Conservation (phyloP, 2,797 vertebrate species). For the Ispidina lecontei region DNA sequence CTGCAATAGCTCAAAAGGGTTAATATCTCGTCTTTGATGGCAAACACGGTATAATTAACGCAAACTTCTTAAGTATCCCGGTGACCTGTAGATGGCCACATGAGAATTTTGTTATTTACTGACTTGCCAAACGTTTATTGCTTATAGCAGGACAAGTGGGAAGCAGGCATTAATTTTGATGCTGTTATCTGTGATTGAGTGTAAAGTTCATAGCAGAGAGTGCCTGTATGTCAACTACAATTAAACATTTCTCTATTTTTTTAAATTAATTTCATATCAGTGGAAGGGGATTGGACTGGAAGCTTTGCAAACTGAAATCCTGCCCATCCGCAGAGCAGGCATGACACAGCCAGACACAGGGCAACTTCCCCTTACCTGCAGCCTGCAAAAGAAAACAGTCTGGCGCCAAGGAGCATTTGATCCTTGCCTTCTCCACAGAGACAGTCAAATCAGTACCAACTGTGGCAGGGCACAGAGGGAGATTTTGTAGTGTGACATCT, state of each 20-base stretch:
- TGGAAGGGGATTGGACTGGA: neutral
- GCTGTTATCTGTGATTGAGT: constrained; percentile 39
- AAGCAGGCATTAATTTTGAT: constrained; percentile 53
- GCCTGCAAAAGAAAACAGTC: constrained; percentile 55
- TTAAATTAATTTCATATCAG: neutral
- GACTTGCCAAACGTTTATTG: constrained; percentile 68
- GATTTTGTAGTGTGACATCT: constrained; percentile 8
- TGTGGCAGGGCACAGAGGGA: neutral
- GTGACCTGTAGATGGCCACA: constrained; percentile 74
- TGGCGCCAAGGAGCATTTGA: constrained; percentile 21
- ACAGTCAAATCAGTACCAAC: constrained; percentile 43
- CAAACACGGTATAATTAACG: constrained; percentile 65
- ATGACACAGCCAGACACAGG: constrained; percentile 5
- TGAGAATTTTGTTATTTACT: constrained; percentile 74
- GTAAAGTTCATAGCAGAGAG: constrained; percentile 31
- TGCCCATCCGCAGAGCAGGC: neutral
- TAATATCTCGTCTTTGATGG: constrained; percentile 66
- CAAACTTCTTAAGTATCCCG: constrained; percentile 72
- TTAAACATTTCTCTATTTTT: constrained; percentile 27
- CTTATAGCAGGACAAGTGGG: constrained; percentile 62
- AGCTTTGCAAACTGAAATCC: constrained; percentile 18
- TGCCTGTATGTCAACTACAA: constrained; percentile 43
- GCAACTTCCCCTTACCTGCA: constrained; percentile 62
- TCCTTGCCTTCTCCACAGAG: constrained; percentile 36
- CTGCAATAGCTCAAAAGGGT: constrained; percentile 1